Base-by-base conservation (phyloP, 2,797 vertebrate genomes). In the Manis javanica region DNA sequence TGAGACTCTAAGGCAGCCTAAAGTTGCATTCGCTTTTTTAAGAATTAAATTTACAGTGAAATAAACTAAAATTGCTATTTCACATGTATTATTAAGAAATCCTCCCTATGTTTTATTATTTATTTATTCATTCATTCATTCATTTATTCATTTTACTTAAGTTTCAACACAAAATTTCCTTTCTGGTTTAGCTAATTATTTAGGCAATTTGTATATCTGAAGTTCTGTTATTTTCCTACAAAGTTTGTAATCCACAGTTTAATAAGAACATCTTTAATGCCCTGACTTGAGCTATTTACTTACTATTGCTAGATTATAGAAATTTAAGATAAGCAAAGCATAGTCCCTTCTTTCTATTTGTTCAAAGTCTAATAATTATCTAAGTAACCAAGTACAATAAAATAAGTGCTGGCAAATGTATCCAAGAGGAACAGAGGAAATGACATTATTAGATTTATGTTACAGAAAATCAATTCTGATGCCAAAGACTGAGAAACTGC, bases 1-100 rank as follows among this genome's bases (percentile, higher is more conserved):
- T 81, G 26, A 26, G 34, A 49, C 24, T 66, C 64, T 72, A 87
- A 34, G 42, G 74, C 26, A 63, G 34, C 55, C 49, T 71, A 24
- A 24, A 46, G 69, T 64, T 46, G 42, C 18, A 63, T 59, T 72
- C 31, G 19, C 46, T 64, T 79, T 63, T 79, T 79, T 66, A 34
- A 82, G 72, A 91, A 79, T 77, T 84, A 84, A 84, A n/a, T 86
- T 79, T 31, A 16, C 51, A 79, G 31, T 55, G 72, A 90, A 81
- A 72, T 87, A 87, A 78, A n/a, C 26, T 61, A 63, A 72, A 81
- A 34, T 63, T 34, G 23, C 29, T 72, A 53, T 93, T 26, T 63
- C 42, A 79, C 10, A 69, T 72, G 12, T 83, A 26, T 82, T 59
- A 37, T 31, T 78, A 83, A 66, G 68, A n/a, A 46, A 57, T 46